Evolutionary conservation across 1,140 invertebrate species (phyloP), one percentile per base, ranked within the genome.

Genomic region (Antheraea mylitta): DNA sequence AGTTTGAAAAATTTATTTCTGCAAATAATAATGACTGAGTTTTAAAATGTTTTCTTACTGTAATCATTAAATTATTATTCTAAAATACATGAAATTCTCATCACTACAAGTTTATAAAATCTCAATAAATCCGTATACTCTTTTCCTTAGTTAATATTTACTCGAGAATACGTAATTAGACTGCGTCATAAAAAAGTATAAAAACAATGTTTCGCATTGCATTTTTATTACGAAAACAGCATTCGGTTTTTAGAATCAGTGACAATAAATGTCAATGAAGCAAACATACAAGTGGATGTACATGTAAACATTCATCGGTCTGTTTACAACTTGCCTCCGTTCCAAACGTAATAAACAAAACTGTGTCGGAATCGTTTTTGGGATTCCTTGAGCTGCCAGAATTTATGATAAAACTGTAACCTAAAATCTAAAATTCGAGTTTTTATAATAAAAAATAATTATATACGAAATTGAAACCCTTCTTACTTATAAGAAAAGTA

Each of bases 291-390:
- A 60, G 60, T 67, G 58, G 60, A 66, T 45, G 45, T 58, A 67
- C 38, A 76, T 64, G 22, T 63, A 72, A 70, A 72, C 71, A 71
- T 63, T 58, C 10, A 66, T 16, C 42, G 45, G 42, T 70, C 18
- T 76, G 72, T 85, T 82, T 82, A 87, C 75, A 77, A 74, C 70
- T 63, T 64, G 68, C 70, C 62, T 66, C 67, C 73, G 72, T 77
- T 79, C 84, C 84, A 88, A 86, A 82, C 68, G 71, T 71, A 86
- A 86, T 83, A 88, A 88, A 86, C 86, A 86, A 70, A 53, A 71
- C 66, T 66, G 73, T 65, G 58, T 75, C 68, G 65, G 81, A 83
- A 81, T 68, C 80, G 75, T 79, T 85, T 89, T 87, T 81, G 81
- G 60, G 60, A 19, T 61, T 61, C 60, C 19, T 30, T 8, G 11